phyloP scores from a whole-genome alignment of 37 sponge, comb jelly and placozoan species.

The Diacarnus erythraeanus region DNA sequence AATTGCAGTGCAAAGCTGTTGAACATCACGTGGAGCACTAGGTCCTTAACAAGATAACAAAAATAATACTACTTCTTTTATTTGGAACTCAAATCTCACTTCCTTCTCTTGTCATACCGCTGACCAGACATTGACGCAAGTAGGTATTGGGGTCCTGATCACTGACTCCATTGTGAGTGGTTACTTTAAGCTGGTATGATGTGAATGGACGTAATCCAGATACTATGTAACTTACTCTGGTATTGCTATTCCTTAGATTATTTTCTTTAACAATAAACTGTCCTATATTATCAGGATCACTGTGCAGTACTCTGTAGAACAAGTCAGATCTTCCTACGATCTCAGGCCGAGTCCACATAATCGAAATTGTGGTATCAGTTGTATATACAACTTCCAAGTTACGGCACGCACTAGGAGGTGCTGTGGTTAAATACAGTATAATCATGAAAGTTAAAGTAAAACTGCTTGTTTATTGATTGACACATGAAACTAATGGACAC shows the following conservation, averaged over 20 bases:
- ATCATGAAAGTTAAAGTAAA: no score
- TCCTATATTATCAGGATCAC: conserved; percentile 9
- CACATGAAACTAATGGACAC: no score
- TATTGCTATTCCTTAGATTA: neutral
- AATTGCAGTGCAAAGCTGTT: conserved; percentile 1
- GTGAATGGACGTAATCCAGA: conserved; percentile 15
- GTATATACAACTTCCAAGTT: neutral
- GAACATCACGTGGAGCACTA: neutral
- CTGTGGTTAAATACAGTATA: no score
- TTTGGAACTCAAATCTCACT: neutral
- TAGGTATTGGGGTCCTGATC: conserved; percentile 11
- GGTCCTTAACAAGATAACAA: no score
- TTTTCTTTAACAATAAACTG: neutral
- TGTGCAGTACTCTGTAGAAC: conserved; percentile 15
- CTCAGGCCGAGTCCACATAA: neutral
- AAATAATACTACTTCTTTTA: no score
- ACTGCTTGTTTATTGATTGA: no score
- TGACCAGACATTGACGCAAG: neutral
- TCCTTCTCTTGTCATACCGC: neutral
- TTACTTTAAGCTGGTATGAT: neutral
- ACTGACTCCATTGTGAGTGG: conserved; percentile 20
- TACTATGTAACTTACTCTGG: neutral
- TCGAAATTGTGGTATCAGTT: neutral
- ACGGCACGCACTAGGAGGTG: conserved; percentile 7
- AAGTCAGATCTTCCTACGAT: neutral